Base-by-base conservation (phyloP, 1,140 invertebrate species). In the Caenorhabditis briggsae region DNA sequence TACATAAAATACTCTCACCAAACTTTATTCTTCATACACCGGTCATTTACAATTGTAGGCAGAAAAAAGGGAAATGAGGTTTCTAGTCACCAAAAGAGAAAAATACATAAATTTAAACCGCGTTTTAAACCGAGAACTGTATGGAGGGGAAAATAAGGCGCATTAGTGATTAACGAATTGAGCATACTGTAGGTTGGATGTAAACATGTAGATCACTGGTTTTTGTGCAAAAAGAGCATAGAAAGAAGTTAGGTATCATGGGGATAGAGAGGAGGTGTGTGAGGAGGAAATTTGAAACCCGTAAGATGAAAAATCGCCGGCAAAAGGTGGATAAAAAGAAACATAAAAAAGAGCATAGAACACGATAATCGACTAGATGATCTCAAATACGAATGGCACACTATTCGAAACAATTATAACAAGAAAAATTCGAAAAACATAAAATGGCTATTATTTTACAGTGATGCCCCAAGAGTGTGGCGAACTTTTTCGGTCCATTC, bases 401-500 rank as follows among this genome's bases (percentile, higher is more conserved):
- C 59, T 64, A 33, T 33, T 33, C 41, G n/a, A 78, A 43, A 53
- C 9, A 61, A 48, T 23, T 12, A 55, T 65, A 23, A 86, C 7
- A 41, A 41, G 46, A 56, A 82, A 84, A 25, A 46, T 61, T 9
- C 7, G 78, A 33, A 14, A 7, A 33, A 58, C 48, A 82, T 82
- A 43, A 82, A 82, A 82, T 48, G 50, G 23, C 20, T 84, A 55
- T 23, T 84, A 53, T 25, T 33, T 70, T 50, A 86, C 43, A 23
- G n/a, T 6, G 25, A 46, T 11, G 48, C 20, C 0, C 84, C 84
- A 9, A 86, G 82, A 53, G 85, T 82, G n/a, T 78, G 74, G 6
- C 74, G 74, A 11, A 70, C 55, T 70, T 86, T 86, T 58, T 86
- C 74, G 20, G 50, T 86, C 85, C 85, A 86, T 65, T 86, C 70